Evolutionary conservation across 2,888 invertebrate species (phyloP), one percentile per base, ranked within the genome.

Genomic region (Agriotes lineatus): DNA sequence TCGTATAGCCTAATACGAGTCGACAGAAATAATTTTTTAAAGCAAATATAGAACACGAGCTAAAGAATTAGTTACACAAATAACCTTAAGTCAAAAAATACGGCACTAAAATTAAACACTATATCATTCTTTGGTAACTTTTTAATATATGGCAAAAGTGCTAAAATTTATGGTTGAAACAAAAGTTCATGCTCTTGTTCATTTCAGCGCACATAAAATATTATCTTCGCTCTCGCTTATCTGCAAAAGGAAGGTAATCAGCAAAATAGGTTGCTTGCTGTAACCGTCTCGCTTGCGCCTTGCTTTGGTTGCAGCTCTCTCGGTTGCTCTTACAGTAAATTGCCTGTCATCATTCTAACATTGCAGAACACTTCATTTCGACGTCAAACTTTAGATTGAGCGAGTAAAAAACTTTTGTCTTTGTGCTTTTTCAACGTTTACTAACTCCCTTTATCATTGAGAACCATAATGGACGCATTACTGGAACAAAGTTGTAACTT

Each of bases 361-460:
- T 79, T 75, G 77, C 79, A 76, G 77, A 79, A 79, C 78, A 79
- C 78, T 79, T 78, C 79, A 79, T 80, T 79, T 76, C 75, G 72
- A 76, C 79, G 76, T 79, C 78, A 79, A 80, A 80, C 77, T 80
- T 80, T 78, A 78, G 78, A 79, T 78, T 78, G 77, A 78, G 75
- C 74, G 75, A 70, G 74, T 73, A 67, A 75, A 76, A 78, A 77
- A 75, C 74, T 77, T 77, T 71, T 74, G 75, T 74, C 74, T 72
- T 70, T 69, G 72, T 72, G 74, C 76, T 77, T 77, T 78, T 79
- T 76, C 76, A 74, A 75, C 76, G 72, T 76, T 74, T 75, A 75
- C 74, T 75, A 72, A 75, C 70, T 74, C 70, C 64, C 72, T 77
- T 76, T 75, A 76, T 77, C 75, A 75, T 70, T 72, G 73, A 73